Evolutionary conservation across 2,113 vertebrate genomes (phyloP).

Genomic region (Antigone vipio): DNA sequence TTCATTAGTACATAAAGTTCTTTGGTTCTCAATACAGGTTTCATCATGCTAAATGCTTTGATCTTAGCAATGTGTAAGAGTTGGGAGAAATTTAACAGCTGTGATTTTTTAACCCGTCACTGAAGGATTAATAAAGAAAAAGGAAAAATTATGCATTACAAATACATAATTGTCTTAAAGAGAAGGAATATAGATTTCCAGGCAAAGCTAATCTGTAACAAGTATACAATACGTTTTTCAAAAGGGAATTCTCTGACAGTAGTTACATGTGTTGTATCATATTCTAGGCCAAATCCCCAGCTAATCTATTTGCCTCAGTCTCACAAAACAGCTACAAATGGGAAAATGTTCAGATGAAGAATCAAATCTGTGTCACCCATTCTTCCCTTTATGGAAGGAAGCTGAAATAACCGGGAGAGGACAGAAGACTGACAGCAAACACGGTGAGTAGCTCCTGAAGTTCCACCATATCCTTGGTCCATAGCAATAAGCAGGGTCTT

Average conservation of each 20-base stretch:
- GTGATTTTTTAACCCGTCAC: not conserved
- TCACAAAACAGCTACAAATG: not conserved
- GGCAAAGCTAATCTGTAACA: not conserved
- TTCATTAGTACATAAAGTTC: not conserved
- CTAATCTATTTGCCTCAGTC: not conserved
- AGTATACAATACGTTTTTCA: not conserved
- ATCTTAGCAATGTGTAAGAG: not conserved
- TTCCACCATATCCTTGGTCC: not conserved
- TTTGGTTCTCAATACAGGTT: not conserved
- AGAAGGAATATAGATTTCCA: not conserved
- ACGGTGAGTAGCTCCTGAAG: not conserved
- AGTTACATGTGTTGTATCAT: not conserved
- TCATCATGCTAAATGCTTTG: not conserved
- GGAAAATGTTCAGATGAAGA: not conserved
- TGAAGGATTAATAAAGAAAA: not conserved
- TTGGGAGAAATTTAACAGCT: not conserved
- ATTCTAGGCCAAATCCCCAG: not conserved
- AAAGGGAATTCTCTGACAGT: not conserved
- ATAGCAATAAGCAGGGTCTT: not conserved
- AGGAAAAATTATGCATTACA: not conserved
- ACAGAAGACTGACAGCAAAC: not conserved
- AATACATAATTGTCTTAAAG: not conserved
- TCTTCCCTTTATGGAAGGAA: not conserved
- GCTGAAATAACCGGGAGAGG: not conserved
- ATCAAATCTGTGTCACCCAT: not conserved